A percentile compares a stretch with the other conserved stretches of the same genome.
These are phyloP conservation scores for Acrobeloides nanus DNA, from an alignment of 2,888 invertebrate species.

Conservation along the genomic window DNA sequence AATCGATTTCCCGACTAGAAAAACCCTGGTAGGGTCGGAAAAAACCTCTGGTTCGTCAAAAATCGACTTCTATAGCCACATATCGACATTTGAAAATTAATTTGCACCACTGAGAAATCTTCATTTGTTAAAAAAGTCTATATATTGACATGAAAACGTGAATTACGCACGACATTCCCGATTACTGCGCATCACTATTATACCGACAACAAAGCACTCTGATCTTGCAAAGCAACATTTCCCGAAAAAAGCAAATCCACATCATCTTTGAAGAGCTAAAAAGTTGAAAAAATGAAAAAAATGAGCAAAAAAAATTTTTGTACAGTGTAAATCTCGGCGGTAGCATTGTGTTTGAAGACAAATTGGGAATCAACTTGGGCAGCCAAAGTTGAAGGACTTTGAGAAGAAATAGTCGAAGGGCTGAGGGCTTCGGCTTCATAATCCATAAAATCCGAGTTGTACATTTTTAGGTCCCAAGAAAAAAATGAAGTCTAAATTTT, in stretches of 20 bases:
- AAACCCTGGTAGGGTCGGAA: no score
- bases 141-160: no score
- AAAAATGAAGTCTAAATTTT: no score
- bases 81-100: no score
- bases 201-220: constrained; percentile 32
- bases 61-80: no score
- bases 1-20: no score
- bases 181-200: no score
- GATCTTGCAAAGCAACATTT: constrained; percentile 31
- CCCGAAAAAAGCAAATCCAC: constrained; percentile 43
- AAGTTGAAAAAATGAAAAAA: not conserved
- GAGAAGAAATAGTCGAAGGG: constrained; percentile 16
- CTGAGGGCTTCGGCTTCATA: constrained; percentile 9
- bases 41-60: no score
- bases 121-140: no score
- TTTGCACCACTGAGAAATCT: no score
- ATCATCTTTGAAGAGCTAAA: constrained; percentile 48
- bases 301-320: constrained; percentile 18
- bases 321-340: constrained; percentile 47
- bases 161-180: no score
- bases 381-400: constrained; percentile 19
- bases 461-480: no score
- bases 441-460: constrained; percentile 13
- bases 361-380: constrained; percentile 23
- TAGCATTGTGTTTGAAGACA: constrained; percentile 44